Percentiles rank a stretch among this genome's conserved stretches.
Conservation (phyloP, 2,888 invertebrate genomes). For the Watsonalla binaria region DNA sequence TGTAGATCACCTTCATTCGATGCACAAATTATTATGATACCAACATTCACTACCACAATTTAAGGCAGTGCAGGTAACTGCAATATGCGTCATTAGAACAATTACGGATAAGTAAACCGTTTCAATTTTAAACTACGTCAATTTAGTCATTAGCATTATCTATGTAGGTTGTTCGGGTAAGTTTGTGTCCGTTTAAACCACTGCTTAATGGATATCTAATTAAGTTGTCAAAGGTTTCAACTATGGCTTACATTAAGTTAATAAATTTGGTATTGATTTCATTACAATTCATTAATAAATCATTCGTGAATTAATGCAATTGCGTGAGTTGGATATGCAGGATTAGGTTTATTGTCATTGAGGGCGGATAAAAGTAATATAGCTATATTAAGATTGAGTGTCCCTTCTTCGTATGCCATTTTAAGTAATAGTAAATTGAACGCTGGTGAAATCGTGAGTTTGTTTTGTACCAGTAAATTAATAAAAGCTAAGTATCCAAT, state of each 20-base stretch:
- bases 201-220: constrained; percentile 11
- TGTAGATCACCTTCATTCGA: constrained; percentile 2
- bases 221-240: constrained; percentile 18
- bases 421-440: too few species aligned
- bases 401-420: too few species aligned
- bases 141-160: constrained; percentile 36
- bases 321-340: not conserved
- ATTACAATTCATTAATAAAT: not conserved
- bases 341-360: too few species aligned
- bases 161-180: constrained; percentile 24
- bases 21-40: not conserved
- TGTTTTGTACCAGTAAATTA: too few species aligned
- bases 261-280: not conserved
- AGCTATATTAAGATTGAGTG: too few species aligned
- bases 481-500: too few species aligned
- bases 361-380: too few species aligned
- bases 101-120: constrained; percentile 9
- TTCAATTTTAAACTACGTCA: constrained; percentile 19
- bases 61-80: constrained; percentile 3
- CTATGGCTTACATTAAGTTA: not conserved
- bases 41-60: constrained; percentile 4
- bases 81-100: constrained; percentile 7
- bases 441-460: too few species aligned
- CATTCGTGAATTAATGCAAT: not conserved
- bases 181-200: constrained; percentile 25